A percentile compares a stretch with the other conserved stretches of the same genome.
phyloP scores from a whole-genome alignment of 1,140 invertebrate species.

The Helicoverpa zea region DNA sequence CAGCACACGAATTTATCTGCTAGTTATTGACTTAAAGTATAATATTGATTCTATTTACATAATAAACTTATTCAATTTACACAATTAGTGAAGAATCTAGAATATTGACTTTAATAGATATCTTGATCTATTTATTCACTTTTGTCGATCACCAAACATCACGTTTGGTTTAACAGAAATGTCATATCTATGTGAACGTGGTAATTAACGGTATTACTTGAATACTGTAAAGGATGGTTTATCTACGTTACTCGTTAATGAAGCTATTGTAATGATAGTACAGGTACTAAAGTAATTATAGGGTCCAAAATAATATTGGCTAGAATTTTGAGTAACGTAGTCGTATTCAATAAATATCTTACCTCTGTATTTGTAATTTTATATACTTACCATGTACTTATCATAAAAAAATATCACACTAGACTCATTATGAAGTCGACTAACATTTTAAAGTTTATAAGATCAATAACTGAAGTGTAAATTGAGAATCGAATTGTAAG shows the following conservation, averaged over 20 bases:
- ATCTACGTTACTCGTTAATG: slow-evolving; percentile 57
- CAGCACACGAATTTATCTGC: slow-evolving; percentile 25
- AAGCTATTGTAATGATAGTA: slow-evolving; percentile 61
- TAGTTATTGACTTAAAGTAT: slow-evolving; percentile 30
- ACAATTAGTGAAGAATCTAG: slow-evolving; percentile 11
- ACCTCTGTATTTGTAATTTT: slow-evolving; percentile 46
- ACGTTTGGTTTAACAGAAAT: neutral
- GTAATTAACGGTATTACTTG: slow-evolving; percentile 29
- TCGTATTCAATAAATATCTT: slow-evolving; percentile 45
- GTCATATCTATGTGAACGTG: slow-evolving; percentile 45
- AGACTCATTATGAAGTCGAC: no score
- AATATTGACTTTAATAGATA: slow-evolving; percentile 14
- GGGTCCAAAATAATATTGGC: slow-evolving; percentile 67
- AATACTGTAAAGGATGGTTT: slow-evolving; percentile 30
- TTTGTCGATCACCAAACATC: no score
- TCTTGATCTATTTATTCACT: neutral
- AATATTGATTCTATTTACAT: slow-evolving; percentile 26
- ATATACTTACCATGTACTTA: neutral
- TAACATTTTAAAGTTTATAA: neutral
- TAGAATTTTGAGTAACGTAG: slow-evolving; percentile 65
- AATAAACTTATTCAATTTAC: slow-evolving; percentile 27
- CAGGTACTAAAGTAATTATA: slow-evolving; percentile 62
- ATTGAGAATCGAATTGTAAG: slow-evolving; percentile 32
- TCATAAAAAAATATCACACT: no score
- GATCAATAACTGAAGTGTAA: neutral